phyloP scores from a whole-genome alignment of 2,113 vertebrate species.

The Phrynosoma platyrhinos region DNA sequence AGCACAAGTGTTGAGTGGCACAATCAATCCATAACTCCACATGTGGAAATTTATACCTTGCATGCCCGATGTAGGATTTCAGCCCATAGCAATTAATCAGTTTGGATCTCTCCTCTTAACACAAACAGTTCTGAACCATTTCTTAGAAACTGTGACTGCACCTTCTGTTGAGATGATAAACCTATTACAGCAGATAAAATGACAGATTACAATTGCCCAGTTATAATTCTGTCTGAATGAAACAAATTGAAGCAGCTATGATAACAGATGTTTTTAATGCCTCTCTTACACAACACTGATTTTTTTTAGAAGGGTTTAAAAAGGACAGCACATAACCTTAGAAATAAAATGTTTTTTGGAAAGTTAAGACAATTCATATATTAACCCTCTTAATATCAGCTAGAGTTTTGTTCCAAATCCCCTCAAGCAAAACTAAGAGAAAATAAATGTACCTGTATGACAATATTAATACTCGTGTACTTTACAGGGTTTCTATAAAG shows the following conservation, averaged over 20 bases:
- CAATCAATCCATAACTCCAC: no score
- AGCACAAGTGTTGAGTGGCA: no score
- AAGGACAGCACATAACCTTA: background rate
- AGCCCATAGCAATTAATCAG: background rate
- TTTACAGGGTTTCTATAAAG: background rate
- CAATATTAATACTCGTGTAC: background rate
- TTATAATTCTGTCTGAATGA: background rate
- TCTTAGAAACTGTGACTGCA: background rate
- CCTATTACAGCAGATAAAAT: background rate
- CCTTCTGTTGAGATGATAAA: background rate
- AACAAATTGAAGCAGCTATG: background rate
- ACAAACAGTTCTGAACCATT: background rate
- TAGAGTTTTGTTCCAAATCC: background rate
- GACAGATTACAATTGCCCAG: background rate
- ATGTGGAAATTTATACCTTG: no score
- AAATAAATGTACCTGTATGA: background rate
- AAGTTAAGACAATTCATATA: conserved; percentile 4
- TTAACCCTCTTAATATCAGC: background rate
- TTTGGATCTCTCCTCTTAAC: background rate
- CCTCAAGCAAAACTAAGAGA: background rate
- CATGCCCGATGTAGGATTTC: no score
- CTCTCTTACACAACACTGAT: background rate
- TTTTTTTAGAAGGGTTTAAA: background rate
- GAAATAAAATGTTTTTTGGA: background rate
- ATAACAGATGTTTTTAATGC: background rate